Evolutionary conservation across 2,797 vertebrate species (phyloP), one percentile per base, ranked within the genome.

Genomic region (Halcyon badia): DNA sequence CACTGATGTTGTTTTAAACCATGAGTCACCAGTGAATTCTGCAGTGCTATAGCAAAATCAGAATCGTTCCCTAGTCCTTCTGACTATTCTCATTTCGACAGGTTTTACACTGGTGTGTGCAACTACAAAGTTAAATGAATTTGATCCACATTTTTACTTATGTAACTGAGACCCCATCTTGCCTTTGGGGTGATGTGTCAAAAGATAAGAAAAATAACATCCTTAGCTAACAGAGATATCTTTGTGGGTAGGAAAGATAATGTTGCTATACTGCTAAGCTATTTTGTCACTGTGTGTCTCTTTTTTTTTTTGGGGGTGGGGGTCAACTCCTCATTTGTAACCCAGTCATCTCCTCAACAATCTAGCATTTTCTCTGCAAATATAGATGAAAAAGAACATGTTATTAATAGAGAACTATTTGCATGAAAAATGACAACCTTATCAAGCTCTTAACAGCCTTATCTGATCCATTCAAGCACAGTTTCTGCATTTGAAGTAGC

Each of bases 201-300:
- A 94, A 97, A 95, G 58, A 72, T 35, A 89, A 52, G 42, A 73
- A 87, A 93, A 96, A 87, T 62, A 94, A 54, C 76, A 51, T 5
- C 9, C 28, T 19, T 65, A 69, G 82, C 28, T 94, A 91, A 93
- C n/a, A 89, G 10, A 93, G 39, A 82, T 90, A 52, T 64, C 20
- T n/a, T 42, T 89, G 33, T 52, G 39, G 24, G 9, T 65, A 91
- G 44, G 31, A 95, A 94, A 93, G 65, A 88, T 41, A 88, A 68
- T 87, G 48, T 24, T 93, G 46, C 20, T 68, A 22, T 69, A 37
- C 25, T 9, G 26, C 39, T 22, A 83, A 86, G 41, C 20, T 69
- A 31, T 76, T 61, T 69, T 51, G 4, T 60, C 54, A n/a, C 30
- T 77, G 6, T 62, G 20, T 70, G 64, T 78, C 33, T 48, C 60